These are phyloP conservation scores for Propithecus perrieri DNA, from an alignment of 2,797 vertebrate genomes.

Conservation along the genomic window DNA sequence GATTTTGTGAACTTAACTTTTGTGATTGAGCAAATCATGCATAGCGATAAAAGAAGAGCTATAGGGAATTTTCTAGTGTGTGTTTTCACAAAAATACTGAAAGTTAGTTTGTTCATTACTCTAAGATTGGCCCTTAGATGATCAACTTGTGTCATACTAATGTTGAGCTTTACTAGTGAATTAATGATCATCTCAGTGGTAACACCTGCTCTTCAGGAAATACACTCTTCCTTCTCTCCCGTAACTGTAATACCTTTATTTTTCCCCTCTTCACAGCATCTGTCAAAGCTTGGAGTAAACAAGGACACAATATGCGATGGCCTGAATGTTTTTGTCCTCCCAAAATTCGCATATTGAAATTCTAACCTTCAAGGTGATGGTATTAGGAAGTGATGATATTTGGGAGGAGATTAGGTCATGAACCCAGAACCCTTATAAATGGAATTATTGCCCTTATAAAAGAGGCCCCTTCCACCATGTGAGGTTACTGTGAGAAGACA, in stretches of 20 bases:
- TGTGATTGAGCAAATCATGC: background rate
- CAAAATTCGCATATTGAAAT: background rate
- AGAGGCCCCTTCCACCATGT: background rate
- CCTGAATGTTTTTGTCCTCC: background rate
- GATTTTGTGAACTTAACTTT: background rate
- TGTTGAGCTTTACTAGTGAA: background rate
- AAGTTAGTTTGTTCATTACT: background rate
- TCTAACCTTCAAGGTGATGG: background rate
- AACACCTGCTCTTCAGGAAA: background rate
- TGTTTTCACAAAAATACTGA: background rate
- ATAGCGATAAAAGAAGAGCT: background rate
- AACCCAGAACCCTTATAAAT: background rate
- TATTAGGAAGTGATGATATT: background rate
- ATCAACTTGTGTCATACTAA: background rate
- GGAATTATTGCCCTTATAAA: background rate
- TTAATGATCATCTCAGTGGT: background rate
- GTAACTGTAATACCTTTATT: background rate
- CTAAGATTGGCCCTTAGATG: background rate
- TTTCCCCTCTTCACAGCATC: background rate
- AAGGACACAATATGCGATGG: background rate
- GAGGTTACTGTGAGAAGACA: background rate
- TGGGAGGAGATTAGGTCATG: background rate
- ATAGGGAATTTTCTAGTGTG: background rate
- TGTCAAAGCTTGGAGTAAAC: background rate
- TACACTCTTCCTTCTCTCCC: background rate